Base-by-base conservation (phyloP, 2,888 invertebrate genomes). In the Hirtodrosophila histrioides region DNA sequence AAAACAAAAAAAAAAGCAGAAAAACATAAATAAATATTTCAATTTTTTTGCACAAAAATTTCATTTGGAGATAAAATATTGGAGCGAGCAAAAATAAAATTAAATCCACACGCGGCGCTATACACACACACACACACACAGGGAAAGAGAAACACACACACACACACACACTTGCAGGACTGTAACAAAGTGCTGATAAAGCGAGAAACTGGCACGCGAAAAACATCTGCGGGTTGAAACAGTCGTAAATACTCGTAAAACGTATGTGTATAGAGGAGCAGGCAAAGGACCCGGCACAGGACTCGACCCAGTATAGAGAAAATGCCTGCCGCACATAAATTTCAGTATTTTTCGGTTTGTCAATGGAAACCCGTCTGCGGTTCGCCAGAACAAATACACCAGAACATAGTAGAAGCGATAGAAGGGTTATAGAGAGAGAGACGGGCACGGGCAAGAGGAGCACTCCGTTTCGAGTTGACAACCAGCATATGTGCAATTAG, bases 131-230 rank as follows among this genome's bases (percentile, higher is more conserved):
- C 23, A 36, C 2, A 54, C 11, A 39, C 8, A 58, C 35, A 43
- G 4, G 3, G 4, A 27, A 5, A 31, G 9, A 4, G 6, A 5
- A 8, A 31, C 45, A 62, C 33, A 37, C 50, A 51, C 41, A 39
- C 41, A 23, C 48, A 11, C 43, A 57, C 49, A 7, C 57, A 62
- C 35, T 33, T 10, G 24, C 27, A 39, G 63, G 50, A 46, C 46
- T 31, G 3, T 69, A 79, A 75, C 71, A 80, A 82, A 86, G 67
- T 78, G 86, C 84, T 88, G 88, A 86, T 86, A 86, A 80, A 75
- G 78, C 78, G 77, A 69, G 53, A 74, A 79, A 65, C 50, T 54
- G 63, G 49, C 63, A 65, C 79, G 73, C 79, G 86, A 84, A 73
- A 73, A 78, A 62, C 69, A 70, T 57, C 82, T 76, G 82, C 75